phyloP scores from a whole-genome alignment of 2,797 vertebrate genomes.

The Enteromius radiatus region DNA sequence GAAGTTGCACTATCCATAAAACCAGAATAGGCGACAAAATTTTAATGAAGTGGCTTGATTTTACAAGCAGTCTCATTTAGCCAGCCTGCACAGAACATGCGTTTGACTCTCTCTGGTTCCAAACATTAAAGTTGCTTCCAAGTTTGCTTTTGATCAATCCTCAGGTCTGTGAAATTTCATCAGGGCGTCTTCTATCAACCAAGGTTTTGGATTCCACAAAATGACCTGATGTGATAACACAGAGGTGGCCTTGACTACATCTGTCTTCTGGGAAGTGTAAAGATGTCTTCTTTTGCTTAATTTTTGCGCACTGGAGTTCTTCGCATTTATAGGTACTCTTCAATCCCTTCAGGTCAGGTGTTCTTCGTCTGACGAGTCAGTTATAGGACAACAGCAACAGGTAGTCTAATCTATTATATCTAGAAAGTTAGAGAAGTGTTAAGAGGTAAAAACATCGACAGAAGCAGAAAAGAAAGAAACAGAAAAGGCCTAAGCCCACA shows the following conservation, averaged over 20 bases:
- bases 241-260: background rate
- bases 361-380: background rate
- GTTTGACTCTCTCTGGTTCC: constrained; percentile 1
- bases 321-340: background rate
- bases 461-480: background rate
- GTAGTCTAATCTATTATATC: background rate
- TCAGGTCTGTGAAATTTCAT: background rate
- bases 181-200: background rate
- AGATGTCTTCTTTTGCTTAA: background rate
- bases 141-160: background rate
- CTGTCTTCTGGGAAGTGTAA: background rate
- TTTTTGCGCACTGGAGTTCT: background rate
- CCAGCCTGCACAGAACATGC: background rate
- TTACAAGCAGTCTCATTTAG: background rate
- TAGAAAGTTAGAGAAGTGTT: background rate
- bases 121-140: background rate
- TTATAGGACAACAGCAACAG: background rate
- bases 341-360: background rate
- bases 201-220: background rate
- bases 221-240: background rate
- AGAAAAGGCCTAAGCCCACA: background rate
- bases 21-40: background rate
- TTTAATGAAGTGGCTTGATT: background rate
- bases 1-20: constrained; percentile 27
- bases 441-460: background rate